Percentiles rank a stretch among this genome's conserved stretches.
Evolutionary conservation across 1,140 invertebrate genomes (phyloP).

Genomic region (Danaus plexippus): DNA sequence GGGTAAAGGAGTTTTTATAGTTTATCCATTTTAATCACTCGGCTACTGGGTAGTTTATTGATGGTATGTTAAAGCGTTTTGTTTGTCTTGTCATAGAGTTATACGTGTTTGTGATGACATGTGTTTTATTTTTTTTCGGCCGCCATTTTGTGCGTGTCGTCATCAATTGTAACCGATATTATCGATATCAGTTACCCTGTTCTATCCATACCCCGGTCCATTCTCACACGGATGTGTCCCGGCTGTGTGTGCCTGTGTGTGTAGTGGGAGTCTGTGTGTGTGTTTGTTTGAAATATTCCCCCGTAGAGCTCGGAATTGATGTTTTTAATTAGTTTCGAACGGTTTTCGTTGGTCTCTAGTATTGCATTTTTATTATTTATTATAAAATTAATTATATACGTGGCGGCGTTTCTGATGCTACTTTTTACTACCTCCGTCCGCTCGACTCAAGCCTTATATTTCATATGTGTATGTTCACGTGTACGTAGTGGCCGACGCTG

Average conservation of each 20-base stretch:
- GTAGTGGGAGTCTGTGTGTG: slow-evolving; percentile 8
- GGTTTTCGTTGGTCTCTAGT: slow-evolving; percentile 55
- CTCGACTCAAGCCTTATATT: neutral
- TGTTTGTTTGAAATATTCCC: slow-evolving; percentile 58
- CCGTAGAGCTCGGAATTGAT: slow-evolving; percentile 59
- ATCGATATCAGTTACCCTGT: slow-evolving; percentile 9
- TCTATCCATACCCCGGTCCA: neutral
- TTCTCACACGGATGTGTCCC: slow-evolving; percentile 37
- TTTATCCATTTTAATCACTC: neutral
- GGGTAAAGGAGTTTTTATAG: slow-evolving; percentile 20
- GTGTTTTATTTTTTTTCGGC: too few relatives aligned
- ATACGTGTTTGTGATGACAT: too few relatives aligned
- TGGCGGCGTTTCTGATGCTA: too few relatives aligned
- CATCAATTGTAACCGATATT: too few relatives aligned
- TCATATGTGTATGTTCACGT: neutral
- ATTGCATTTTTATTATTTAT: slow-evolving; percentile 44
- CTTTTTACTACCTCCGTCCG: neutral
- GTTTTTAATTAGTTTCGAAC: slow-evolving; percentile 68
- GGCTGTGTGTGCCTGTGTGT: slow-evolving; percentile 2
- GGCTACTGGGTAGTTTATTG: neutral
- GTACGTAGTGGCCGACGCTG: too few relatives aligned
- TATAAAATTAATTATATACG: slow-evolving; percentile 21
- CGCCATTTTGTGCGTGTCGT: too few relatives aligned
- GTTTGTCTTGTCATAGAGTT: too few relatives aligned
- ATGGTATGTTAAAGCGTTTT: neutral